Evolutionary conservation across 1,140 invertebrate genomes (phyloP), one percentile per base, ranked within the genome.

Genomic region (Brachionus angularis): DNA sequence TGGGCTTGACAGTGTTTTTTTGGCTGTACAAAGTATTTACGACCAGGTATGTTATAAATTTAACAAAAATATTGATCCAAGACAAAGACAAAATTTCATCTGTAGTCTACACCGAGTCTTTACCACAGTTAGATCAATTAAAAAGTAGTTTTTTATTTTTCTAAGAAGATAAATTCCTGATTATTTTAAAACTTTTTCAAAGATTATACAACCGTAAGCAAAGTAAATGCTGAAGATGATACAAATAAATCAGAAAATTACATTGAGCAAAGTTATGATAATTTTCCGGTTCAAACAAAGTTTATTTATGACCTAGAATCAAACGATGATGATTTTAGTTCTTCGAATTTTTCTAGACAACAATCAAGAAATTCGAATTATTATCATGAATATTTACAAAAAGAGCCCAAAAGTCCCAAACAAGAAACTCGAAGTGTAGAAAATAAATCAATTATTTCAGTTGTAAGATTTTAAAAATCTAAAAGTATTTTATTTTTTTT

Each of bases 371-470:
- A 55, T 33, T 55, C 52, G 10, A 58, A 58, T 39, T 58, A 39
- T 58, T 58, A 58, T 42, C 53, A 58, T 39, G 53, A 58, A 58
- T 58, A 58, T 58, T 42, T 58, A 23, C 53, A 58, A 39, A 42
- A 39, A 12, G 53, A 58, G 21, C 8, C 33, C 33, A 5, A n/a
- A n/a, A n/a, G n/a, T n/a, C n/a, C n/a, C n/a, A n/a, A n/a, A n/a
- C n/a, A n/a, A n/a, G n/a, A n/a, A n/a, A n/a, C n/a, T n/a, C n/a
- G n/a, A n/a, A n/a, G n/a, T n/a, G n/a, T n/a, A n/a, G 53, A 58
- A 23, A 25, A 39, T 10, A 58, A 36, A 58, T 58, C 53, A 58
- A 58, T 23, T 23, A 39, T 18, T n/a, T 58, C 53, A 23, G 53
- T 58, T 58, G 53, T 58, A 8, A 58, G 53, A 23, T 58, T 58